Evolutionary conservation across 2,113 vertebrate species (phyloP).

Genomic region (Saimiri boliviensis): DNA sequence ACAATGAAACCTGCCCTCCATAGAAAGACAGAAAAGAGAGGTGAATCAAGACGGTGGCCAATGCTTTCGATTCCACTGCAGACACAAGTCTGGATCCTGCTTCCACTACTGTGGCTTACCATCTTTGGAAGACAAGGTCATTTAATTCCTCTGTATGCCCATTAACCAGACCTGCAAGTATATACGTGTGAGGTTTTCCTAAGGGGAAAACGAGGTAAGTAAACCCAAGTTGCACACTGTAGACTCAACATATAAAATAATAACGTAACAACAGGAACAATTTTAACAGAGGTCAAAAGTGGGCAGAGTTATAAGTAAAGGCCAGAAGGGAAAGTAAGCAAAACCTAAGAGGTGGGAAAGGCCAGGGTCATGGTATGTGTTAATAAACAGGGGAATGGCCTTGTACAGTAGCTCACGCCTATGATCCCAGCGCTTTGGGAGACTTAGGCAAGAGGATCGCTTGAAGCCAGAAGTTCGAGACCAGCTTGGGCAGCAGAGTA

Average conservation of each 20-base stretch:
- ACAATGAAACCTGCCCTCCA: background rate
- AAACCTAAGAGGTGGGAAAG: background rate
- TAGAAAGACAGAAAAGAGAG: background rate
- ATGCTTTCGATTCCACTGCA: background rate
- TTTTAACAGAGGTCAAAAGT: background rate
- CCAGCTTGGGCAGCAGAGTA: too few relatives aligned
- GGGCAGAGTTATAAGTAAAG: background rate
- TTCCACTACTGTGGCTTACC: background rate
- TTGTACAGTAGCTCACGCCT: too few relatives aligned
- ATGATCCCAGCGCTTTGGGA: too few relatives aligned
- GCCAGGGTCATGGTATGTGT: background rate
- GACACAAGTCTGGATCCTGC: background rate
- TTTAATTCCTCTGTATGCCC: too few relatives aligned
- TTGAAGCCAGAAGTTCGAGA: too few relatives aligned
- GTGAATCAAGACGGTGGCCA: background rate
- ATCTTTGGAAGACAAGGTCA: background rate
- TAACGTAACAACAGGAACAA: background rate
- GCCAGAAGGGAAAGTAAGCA: background rate
- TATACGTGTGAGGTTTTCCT: background rate
- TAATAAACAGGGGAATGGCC: accelerated
- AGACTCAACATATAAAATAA: background rate
- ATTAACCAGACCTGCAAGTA: background rate
- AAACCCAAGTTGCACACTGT: accelerated
- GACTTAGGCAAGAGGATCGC: too few relatives aligned
- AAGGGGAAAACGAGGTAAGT: background rate